Evolutionary conservation across 2,113 vertebrate genomes (phyloP).

Genomic region (Crotalus viridis): DNA sequence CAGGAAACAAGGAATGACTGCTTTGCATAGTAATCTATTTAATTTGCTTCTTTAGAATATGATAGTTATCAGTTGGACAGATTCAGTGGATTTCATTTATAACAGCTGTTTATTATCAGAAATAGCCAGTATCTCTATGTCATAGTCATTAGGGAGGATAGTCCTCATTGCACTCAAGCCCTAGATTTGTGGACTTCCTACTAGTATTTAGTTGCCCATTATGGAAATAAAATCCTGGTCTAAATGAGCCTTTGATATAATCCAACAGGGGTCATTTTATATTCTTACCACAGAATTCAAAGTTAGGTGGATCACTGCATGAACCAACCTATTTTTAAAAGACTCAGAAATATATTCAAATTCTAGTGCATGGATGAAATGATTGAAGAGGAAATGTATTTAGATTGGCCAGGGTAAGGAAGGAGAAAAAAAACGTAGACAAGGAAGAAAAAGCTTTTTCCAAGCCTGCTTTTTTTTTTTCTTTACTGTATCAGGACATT

Average conservation of each 20-base stretch:
- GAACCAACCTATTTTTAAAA: neutral
- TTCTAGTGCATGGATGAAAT: neutral
- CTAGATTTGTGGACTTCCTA: neutral
- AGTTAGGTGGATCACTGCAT: neutral
- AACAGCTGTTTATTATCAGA: neutral
- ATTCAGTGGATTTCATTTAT: neutral
- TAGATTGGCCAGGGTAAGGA: neutral
- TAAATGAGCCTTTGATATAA: neutral
- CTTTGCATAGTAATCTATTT: neutral
- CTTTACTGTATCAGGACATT: conserved; percentile 8
- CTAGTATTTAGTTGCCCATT: neutral
- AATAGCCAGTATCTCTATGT: neutral
- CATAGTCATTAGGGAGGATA: neutral
- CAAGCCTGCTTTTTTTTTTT: neutral
- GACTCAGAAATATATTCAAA: neutral
- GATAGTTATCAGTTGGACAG: neutral
- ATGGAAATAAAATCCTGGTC: neutral
- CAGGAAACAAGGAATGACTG: neutral
- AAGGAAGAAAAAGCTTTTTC: neutral
- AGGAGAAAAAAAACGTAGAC: neutral
- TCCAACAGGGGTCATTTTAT: neutral
- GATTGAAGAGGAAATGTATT: neutral
- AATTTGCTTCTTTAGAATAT: neutral
- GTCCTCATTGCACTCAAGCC: neutral
- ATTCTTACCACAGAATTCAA: neutral